Percentiles rank a stretch among this genome's conserved stretches.
phyloP scores from a whole-genome alignment of 2,888 invertebrate genomes.

The Tolmerus cingulatus region DNA sequence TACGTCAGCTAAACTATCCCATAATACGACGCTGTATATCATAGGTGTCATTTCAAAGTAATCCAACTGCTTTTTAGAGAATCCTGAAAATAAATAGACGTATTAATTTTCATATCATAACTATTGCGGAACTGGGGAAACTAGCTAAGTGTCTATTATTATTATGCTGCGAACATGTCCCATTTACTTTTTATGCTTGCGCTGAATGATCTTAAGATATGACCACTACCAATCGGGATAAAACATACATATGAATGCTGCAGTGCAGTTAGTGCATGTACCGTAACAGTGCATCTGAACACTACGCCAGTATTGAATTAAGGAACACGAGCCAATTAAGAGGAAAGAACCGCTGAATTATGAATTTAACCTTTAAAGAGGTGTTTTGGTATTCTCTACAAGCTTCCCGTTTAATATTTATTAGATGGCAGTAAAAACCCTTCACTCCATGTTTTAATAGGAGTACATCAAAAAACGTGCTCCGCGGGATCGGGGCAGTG shows the following conservation, averaged over 20 bases:
- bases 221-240: not conserved
- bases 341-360: not conserved
- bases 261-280: not conserved
- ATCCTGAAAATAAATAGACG: too few species aligned
- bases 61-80: too few species aligned
- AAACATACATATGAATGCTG: not conserved
- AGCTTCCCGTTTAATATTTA: constrained; percentile 35
- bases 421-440: constrained; percentile 30
- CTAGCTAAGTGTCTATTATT: too few species aligned
- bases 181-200: not conserved
- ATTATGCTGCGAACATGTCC: not conserved
- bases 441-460: constrained; percentile 29
- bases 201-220: not conserved
- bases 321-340: constrained; percentile 22
- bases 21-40: too few species aligned
- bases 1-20: too few species aligned
- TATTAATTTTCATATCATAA: too few species aligned
- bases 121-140: too few species aligned
- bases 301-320: not conserved
- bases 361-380: constrained; percentile 22
- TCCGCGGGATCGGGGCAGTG: not conserved
- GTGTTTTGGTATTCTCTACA: constrained; percentile 6
- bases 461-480: not conserved
- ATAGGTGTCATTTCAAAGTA: too few species aligned
- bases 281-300: not conserved